Evolutionary conservation across 2,113 vertebrate species (phyloP).

Genomic region (Sitta europaea): DNA sequence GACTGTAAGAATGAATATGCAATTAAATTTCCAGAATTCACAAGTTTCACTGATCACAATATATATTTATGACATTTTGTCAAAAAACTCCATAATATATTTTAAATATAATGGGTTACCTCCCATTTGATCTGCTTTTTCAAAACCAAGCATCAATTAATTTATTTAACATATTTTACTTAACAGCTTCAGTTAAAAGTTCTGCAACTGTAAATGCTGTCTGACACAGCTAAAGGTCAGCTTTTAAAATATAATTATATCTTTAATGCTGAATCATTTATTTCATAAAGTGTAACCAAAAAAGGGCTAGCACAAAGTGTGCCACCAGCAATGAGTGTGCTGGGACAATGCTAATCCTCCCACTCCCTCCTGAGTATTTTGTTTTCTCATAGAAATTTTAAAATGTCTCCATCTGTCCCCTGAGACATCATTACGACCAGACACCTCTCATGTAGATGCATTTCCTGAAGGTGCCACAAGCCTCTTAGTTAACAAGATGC

Average conservation of each 20-base stretch:
- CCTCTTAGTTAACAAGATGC: not conserved
- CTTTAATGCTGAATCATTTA: not conserved
- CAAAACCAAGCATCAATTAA: not conserved
- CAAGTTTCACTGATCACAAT: not conserved
- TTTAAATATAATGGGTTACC: not conserved
- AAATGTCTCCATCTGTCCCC: not conserved
- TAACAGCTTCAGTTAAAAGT: not conserved
- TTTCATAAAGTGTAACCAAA: not conserved
- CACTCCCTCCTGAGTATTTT: not conserved
- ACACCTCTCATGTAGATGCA: not conserved
- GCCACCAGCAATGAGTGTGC: not conserved
- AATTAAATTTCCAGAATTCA: not conserved
- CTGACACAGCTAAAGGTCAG: not conserved
- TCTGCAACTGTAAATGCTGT: not conserved
- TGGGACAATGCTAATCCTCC: not conserved
- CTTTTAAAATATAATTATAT: not conserved
- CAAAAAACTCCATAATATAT: not conserved
- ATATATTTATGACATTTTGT: not conserved
- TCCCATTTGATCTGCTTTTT: not conserved
- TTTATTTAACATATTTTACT: not conserved
- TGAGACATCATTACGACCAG: not conserved
- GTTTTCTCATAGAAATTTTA: not conserved
- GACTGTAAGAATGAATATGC: not conserved
- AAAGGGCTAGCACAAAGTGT: not conserved
- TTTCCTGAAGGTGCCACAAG: not conserved